phyloP scores from a whole-genome alignment of 2,888 invertebrate species.

The Microctonus brassicae region DNA sequence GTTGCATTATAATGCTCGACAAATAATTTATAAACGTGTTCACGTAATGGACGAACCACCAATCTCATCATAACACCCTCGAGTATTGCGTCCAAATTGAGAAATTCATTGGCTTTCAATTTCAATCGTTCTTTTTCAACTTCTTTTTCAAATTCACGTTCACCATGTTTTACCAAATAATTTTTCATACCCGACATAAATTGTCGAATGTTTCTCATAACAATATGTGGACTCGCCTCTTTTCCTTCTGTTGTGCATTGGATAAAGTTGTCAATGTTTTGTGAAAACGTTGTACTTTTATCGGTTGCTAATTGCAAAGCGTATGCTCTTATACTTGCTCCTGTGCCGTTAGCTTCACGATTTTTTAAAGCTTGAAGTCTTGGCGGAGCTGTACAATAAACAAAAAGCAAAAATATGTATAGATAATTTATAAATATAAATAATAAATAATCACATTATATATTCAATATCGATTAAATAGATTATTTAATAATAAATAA shows the following conservation, averaged over 20 bases:
- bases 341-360: slow-evolving; percentile 73
- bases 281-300: slow-evolving; percentile 90
- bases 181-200: slow-evolving; percentile 99
- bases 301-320: slow-evolving; percentile 86
- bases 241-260: slow-evolving; percentile 92
- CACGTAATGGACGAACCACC: slow-evolving; percentile 87
- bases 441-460: no score
- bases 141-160: slow-evolving; percentile 91
- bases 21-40: slow-evolving; percentile 86
- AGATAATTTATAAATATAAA: slow-evolving; percentile 7
- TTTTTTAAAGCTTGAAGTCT: slow-evolving; percentile 79
- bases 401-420: slow-evolving; percentile 37
- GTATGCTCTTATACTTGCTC: slow-evolving; percentile 82
- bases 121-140: slow-evolving; percentile 88
- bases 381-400: slow-evolving; percentile 78
- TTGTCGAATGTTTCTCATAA: slow-evolving; percentile 92
- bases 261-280: slow-evolving; percentile 93
- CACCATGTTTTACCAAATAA: slow-evolving; percentile 95
- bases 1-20: slow-evolving; percentile 88
- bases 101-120: slow-evolving; percentile 90
- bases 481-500: slow-evolving; percentile 9
- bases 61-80: slow-evolving; percentile 95
- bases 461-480: no score
- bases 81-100: slow-evolving; percentile 94
- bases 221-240: slow-evolving; percentile 88